Base-by-base conservation (phyloP, 1,140 invertebrate genomes). In the Pygmarrhopalites habei region DNA sequence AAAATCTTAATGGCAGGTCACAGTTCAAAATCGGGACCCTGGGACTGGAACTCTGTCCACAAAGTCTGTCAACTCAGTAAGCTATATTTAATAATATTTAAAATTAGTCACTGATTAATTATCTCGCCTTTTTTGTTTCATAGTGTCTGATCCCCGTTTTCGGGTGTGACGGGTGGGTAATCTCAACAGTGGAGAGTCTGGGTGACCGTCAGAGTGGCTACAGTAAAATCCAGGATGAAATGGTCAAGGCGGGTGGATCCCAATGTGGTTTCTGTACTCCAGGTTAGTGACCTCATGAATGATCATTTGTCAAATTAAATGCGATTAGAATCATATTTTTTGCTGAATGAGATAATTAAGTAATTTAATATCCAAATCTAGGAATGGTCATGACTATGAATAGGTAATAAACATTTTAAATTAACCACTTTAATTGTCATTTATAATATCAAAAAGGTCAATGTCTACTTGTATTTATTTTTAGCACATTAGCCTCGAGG, bases 371-470 rank as follows among this genome's bases (percentile, higher is more conserved):
- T 7, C 5, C 5, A 35, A 7, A 35, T 35, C 32, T 35, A 35
- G 89, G 87, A 41, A 89, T 90, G 82, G 81, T 92, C 23, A 91
- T 92, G 88, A 87, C 86, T 66, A 60, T 60, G 59, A 30, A 53
- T 2, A 41, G 47, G 59, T 60, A 49, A 23, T 19, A 47, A 12
- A 39, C 15, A 35, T 35, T 35, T 29, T 56, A n/a, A 21, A 35
- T 14, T 56, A 10, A 30, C 17, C 30, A 39, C 30, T 29, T 15
- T 12, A 15, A 23, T 7, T 26, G 2, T 10, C 3, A 52, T 19
- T 23, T 15, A 52, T 25, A 23, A 14, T 29, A 17, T 28, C 21
- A 15, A 49, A 49, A 15, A 12, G 12, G 32, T 35, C 32, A n/a
- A 19, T 15, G 19, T 29, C 30, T 35, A 4, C 23, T 12, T 39